Evolutionary conservation across 2,113 vertebrate genomes (phyloP), one percentile per base, ranked within the genome.

Genomic region (Hippocampus comes): DNA sequence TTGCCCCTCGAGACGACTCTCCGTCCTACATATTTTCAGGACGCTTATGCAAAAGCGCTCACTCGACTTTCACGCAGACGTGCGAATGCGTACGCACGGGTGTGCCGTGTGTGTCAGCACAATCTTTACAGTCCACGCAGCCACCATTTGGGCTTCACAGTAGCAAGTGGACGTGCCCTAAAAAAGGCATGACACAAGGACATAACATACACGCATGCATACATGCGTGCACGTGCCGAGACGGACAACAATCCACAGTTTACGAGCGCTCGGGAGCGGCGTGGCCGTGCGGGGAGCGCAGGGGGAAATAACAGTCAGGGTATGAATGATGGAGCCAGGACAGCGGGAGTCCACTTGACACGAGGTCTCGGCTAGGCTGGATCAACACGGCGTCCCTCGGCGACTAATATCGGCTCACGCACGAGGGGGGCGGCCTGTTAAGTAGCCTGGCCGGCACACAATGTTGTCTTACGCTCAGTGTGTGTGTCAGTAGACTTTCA

Each of bases 261-360:
- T 82, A 78, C 75, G 8, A n/a, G 20, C 0, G 25, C 73, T 78
- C n/a, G 11, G 55, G 57, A 42, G 25, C 67, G 41, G 30, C 51
- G 34, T 30, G 67, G 48, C 67, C 51, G 63, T 64, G 49, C 51
- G 25, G 64, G 42, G 63, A 27, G 8, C 70, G 79, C 20, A 65
- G 67, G 70, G 77, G 74, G 70, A 84, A 81, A 79, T 72, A 84
- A 69, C 67, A 53, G 81, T 76, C 73, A 76, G 74, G 80, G 23
- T 76, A 80, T 84, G 84, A 88, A 79, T 85, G 89, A 90, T 89
- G 87, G 87, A 89, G 84, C 72, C 84, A 72, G 41, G 67, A 68
- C 86, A 85, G 83, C 83, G 61, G 85, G 89, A 86, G 78, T 83
- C 86, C 88, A 89, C 86, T 91, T 90, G 85, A 87, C 83, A 82